Percentiles rank a stretch among this genome's conserved stretches.
Conservation (phyloP, 2,888 invertebrate species). For the Drosophila conformis region DNA sequence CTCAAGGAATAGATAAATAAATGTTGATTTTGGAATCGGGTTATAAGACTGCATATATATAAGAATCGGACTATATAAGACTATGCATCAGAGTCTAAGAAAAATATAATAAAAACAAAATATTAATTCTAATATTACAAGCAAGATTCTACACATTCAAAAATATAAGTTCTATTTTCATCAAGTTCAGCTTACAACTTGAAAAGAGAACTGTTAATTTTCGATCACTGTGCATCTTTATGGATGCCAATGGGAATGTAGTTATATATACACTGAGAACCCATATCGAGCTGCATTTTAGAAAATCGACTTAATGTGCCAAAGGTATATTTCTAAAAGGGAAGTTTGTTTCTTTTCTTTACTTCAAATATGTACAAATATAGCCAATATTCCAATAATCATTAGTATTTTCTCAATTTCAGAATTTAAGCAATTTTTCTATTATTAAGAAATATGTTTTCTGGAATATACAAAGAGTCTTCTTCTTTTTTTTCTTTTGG, state of each 20-base stretch:
- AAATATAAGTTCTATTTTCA: not conserved
- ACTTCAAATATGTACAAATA: not conserved
- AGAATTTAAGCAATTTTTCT: not conserved
- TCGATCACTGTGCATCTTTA: not conserved
- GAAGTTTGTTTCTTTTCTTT: not conserved
- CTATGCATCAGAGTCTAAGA: not conserved
- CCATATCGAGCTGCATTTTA: too few relatives aligned
- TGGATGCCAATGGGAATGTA: not conserved
- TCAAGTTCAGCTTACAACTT: not conserved
- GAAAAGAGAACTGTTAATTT: not conserved
- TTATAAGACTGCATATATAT: too few relatives aligned
- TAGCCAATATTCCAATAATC: not conserved
- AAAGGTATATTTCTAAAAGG: too few relatives aligned
- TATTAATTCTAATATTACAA: not conserved
- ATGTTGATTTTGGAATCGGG: not conserved
- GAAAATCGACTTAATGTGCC: too few relatives aligned
- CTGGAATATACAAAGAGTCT: not conserved
- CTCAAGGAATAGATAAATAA: too few relatives aligned
- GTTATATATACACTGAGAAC: too few relatives aligned
- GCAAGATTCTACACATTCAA: not conserved
- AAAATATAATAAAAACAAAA: not conserved
- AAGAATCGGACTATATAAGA: too few relatives aligned
- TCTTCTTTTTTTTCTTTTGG: not conserved
- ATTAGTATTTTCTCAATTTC: not conserved
- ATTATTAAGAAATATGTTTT: not conserved